phyloP scores from a whole-genome alignment of 2,113 vertebrate species.

The Leptosomus discolor region DNA sequence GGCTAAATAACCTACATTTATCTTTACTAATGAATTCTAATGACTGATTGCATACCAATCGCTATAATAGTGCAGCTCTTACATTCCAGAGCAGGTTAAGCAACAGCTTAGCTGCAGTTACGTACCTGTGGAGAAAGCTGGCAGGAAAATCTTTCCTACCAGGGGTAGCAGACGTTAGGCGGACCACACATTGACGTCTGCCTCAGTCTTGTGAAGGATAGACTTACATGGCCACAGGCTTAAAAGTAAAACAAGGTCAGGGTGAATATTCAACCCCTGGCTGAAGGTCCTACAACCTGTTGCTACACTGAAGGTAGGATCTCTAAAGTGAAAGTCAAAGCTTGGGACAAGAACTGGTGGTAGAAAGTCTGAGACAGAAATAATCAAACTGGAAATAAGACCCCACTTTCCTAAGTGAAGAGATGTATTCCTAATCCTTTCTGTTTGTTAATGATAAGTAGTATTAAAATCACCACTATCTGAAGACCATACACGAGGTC shows the following conservation, averaged over 20 bases:
- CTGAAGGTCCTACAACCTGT: background rate
- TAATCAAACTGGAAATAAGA: background rate
- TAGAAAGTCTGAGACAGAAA: background rate
- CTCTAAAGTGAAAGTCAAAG: background rate
- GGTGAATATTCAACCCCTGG: background rate
- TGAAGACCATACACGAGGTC: background rate
- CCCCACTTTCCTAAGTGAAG: background rate
- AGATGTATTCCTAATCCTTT: background rate
- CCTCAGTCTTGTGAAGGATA: background rate
- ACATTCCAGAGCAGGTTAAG: background rate
- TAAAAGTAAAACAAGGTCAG: background rate
- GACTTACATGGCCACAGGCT: too few species aligned
- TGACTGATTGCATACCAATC: background rate
- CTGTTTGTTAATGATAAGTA: background rate
- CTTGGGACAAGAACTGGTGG: background rate
- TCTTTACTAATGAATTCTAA: background rate
- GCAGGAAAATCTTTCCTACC: background rate
- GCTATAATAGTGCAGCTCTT: background rate
- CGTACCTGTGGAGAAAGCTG: background rate
- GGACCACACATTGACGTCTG: accelerated
- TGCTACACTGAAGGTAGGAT: background rate
- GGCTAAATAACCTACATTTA: background rate
- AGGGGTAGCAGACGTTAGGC: accelerated
- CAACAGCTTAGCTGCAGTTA: background rate
- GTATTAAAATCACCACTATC: background rate